phyloP scores from a whole-genome alignment of 2,113 vertebrate species.

The Aphelocoma coerulescens region DNA sequence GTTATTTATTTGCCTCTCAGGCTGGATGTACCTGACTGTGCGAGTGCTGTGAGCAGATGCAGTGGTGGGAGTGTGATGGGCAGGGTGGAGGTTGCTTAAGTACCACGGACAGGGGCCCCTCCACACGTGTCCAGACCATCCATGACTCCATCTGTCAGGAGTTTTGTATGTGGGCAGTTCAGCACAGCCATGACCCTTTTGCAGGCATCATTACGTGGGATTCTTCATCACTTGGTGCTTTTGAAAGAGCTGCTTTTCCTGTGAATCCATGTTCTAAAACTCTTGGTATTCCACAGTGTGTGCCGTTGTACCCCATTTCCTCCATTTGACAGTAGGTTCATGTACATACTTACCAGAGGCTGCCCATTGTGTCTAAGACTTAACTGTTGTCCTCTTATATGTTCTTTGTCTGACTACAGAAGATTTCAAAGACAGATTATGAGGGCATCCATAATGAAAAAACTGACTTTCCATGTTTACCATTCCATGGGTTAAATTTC shows the following conservation, averaged over 20 bases:
- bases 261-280: background rate
- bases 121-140: accelerated
- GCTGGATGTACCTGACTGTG: background rate
- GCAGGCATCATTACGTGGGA: background rate
- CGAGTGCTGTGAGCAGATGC: background rate
- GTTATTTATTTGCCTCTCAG: background rate
- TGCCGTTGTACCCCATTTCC: background rate
- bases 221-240: background rate
- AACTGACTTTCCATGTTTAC: background rate
- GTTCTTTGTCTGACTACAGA: background rate
- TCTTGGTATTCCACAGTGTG: background rate
- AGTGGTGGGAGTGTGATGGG: background rate
- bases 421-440: background rate
- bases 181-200: background rate
- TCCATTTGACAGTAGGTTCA: background rate
- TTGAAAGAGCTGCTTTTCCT: background rate
- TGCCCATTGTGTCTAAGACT: background rate
- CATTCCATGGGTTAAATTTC: background rate
- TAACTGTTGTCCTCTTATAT: background rate
- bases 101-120: slow-evolving; percentile 40
- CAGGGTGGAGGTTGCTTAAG: background rate
- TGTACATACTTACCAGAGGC: background rate
- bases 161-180: background rate
- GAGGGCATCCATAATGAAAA: background rate
- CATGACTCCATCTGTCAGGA: background rate